Evolutionary conservation across 2,888 invertebrate species (phyloP).

Genomic region (Leucophora obtusa): DNA sequence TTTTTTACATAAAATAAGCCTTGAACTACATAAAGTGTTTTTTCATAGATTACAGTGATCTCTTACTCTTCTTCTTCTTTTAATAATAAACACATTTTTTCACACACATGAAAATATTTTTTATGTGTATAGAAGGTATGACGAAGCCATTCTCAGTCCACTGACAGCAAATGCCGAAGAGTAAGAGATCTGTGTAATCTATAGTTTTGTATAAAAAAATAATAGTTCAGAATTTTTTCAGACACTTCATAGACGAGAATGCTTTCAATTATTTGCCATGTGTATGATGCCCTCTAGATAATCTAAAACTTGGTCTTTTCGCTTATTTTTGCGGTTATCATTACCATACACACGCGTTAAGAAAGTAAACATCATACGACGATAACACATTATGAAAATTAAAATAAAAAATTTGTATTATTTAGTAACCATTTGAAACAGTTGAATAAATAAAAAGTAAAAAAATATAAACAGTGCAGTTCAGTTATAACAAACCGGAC

Average conservation of each 20-base stretch:
- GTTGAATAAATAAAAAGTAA: neutral
- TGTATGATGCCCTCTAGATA: constrained; percentile 37
- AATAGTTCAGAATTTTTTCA: neutral
- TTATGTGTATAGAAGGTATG: too few species aligned
- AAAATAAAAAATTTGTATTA: neutral
- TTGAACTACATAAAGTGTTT: constrained; percentile 5
- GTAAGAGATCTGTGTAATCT: too few species aligned
- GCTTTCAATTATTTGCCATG: constrained; percentile 15
- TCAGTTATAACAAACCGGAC: too few species aligned
- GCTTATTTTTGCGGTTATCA: constrained; percentile 26
- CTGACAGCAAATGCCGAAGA: too few species aligned
- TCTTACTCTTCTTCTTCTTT: too few species aligned
- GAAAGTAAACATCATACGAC: constrained; percentile 36
- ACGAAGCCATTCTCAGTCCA: too few species aligned
- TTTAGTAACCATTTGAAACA: neutral
- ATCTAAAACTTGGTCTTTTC: constrained; percentile 6
- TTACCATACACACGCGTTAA: neutral
- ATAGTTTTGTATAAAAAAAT: too few species aligned
- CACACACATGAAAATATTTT: too few species aligned
- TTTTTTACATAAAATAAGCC: neutral
- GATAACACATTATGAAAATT: neutral
- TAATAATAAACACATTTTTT: too few species aligned
- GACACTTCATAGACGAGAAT: neutral
- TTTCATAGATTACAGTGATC: too few species aligned
- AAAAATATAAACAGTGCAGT: too few species aligned